Evolutionary conservation across 1,140 invertebrate genomes (phyloP).

Genomic region (Phortica variegata): DNA sequence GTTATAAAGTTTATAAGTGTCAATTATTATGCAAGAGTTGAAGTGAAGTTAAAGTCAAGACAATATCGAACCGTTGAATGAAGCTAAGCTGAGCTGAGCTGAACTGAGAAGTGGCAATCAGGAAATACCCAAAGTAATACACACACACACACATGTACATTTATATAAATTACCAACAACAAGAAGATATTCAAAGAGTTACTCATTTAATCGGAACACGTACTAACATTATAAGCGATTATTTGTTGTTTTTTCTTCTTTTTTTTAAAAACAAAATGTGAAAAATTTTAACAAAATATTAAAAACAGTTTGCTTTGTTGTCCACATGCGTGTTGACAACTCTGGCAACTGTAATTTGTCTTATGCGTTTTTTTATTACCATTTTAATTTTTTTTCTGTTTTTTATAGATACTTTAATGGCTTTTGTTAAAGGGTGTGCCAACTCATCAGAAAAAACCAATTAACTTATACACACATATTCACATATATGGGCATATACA

Average conservation of each 20-base stretch:
- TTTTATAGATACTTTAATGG: no score
- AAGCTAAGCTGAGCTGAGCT: no score
- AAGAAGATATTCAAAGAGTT: constrained; percentile 14
- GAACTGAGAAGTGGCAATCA: constrained; percentile 26
- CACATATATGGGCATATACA: no score
- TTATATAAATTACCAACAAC: background rate
- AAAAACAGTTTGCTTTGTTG: no score
- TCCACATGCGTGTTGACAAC: no score
- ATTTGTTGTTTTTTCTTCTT: constrained; percentile 22
- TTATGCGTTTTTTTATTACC: no score
- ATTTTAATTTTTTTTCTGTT: no score
- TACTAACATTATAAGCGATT: constrained; percentile 19
- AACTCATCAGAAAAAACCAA: no score
- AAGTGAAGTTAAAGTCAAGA: constrained; percentile 14
- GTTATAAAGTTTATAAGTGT: constrained; percentile 49
- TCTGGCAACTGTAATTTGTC: no score
- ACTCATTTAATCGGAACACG: constrained; percentile 39
- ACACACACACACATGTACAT: constrained; percentile 8
- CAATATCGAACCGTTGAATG: constrained; percentile 9
- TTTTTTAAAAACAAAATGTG: constrained; percentile 49
- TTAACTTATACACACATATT: no score
- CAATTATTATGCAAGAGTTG: constrained; percentile 57
- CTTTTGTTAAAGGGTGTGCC: no score
- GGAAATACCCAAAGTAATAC: constrained; percentile 39
- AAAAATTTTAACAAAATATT: constrained; percentile 51